Evolutionary conservation across 2,113 vertebrate species (phyloP).

Genomic region (Centropus unirufus): DNA sequence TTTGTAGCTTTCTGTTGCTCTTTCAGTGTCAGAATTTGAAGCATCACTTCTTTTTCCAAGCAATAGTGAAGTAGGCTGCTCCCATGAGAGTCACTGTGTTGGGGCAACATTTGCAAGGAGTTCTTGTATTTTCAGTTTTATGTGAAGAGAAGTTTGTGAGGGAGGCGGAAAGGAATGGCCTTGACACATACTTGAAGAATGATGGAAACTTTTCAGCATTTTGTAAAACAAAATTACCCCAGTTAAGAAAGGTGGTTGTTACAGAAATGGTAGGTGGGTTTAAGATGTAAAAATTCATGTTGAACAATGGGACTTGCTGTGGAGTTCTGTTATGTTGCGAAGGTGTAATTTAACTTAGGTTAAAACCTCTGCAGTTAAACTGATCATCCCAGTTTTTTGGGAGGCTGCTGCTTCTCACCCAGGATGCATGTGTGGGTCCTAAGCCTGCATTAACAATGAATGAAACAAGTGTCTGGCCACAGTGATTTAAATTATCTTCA

Average conservation of each 20-base stretch:
- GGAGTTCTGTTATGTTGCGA: background rate
- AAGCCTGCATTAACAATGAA: background rate
- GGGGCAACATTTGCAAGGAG: constrained; percentile 13
- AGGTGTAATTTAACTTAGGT: background rate
- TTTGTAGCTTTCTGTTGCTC: constrained; percentile 10
- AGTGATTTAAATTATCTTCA: background rate
- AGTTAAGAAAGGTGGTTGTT: background rate
- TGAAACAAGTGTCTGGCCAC: background rate
- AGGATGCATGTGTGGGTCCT: fast-evolving
- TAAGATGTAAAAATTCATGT: background rate
- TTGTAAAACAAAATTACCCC: background rate
- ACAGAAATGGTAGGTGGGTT: background rate
- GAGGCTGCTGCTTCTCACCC: fast-evolving
- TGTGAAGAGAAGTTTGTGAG: background rate
- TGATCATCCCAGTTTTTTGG: background rate
- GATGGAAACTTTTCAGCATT: background rate
- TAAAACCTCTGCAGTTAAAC: background rate
- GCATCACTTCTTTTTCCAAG: background rate
- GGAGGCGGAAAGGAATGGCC: background rate
- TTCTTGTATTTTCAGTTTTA: constrained; percentile 10
- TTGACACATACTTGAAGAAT: background rate
- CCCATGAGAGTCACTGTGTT: background rate
- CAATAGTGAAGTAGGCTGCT: background rate
- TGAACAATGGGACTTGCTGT: background rate
- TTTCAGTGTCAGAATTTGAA: background rate